Evolutionary conservation across 2,888 invertebrate species (phyloP), one percentile per base, ranked within the genome.

Genomic region (Hyles lineata): DNA sequence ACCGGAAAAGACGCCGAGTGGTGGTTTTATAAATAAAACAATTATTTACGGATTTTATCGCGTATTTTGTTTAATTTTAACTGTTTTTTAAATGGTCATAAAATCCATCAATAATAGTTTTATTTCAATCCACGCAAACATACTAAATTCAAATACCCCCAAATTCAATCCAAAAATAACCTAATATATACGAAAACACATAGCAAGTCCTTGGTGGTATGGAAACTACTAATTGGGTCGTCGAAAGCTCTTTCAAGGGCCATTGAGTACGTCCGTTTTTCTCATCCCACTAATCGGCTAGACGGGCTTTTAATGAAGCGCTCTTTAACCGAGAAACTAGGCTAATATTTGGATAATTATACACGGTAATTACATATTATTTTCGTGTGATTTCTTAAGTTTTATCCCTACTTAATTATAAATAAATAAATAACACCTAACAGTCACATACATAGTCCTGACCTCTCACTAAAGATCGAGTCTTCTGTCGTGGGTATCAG

Each of bases 181-280:
- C n/a, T 6, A 7, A 55, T n/a, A 7, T 55, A 55, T 4, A n/a
- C n/a, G 11, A 11, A 43, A 43, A 43, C 43, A 43, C 43, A 15
- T 43, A 43, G 43, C 9, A 55, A 55, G 55, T 63, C 63, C 35
- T 43, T 21, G 29, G 1, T 11, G 21, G 15, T 63, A 7, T 35
- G n/a, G 43, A 5, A 63, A 43, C 21, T 21, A 63, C 43, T 63
- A 63, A 63, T 63, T 43, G 21, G 43, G 35, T 21, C 63, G 43
- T 8, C 63, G 9, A 32, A 15, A 43, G n/a, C n/a, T n/a, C 35
- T 32, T 5, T 32, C 32, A 43, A 63, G 63, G 15, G 43, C 63
- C 43, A 15, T 63, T 23, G 7, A 43, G 35, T 55, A 11, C 35
- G 63, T 43, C 11, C 35, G 9, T 21, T 43, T 11, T 43, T n/a